Evolutionary conservation across 2,888 invertebrate genomes (phyloP).

Genomic region (Yponomeuta malinellus): DNA sequence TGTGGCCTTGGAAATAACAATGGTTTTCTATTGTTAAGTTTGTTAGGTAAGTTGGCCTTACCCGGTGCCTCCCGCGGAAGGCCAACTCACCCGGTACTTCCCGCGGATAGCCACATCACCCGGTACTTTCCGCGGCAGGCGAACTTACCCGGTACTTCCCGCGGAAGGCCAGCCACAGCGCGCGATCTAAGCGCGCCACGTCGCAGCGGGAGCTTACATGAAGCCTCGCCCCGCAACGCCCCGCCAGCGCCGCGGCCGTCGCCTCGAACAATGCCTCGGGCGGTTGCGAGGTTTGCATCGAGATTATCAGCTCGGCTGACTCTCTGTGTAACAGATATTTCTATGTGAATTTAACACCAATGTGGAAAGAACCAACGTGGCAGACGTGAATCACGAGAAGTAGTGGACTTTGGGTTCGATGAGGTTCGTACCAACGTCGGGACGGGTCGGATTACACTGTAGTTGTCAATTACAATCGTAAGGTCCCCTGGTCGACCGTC

Average conservation of each 20-base stretch:
- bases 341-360: too few relatives aligned
- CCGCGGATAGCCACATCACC: constrained; percentile 24
- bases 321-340: constrained; percentile 27
- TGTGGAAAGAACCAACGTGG: too few relatives aligned
- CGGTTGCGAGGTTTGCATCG: constrained; percentile 28
- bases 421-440: too few relatives aligned
- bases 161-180: constrained; percentile 33
- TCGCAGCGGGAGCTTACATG: constrained; percentile 32
- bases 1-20: too few relatives aligned
- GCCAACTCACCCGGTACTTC: not conserved
- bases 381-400: too few relatives aligned
- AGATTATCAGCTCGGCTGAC: constrained; percentile 28
- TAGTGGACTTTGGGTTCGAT: too few relatives aligned
- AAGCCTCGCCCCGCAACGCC: constrained; percentile 27
- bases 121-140: constrained; percentile 36
- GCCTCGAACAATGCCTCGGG: constrained; percentile 23
- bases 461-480: too few relatives aligned
- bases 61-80: too few relatives aligned
- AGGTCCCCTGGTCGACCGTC: too few relatives aligned
- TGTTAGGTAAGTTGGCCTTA: too few relatives aligned
- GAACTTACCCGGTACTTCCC: constrained; percentile 42
- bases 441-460: too few relatives aligned
- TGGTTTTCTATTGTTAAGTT: too few relatives aligned
- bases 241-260: constrained; percentile 26
- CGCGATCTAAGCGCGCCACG: constrained; percentile 30